Conservation (phyloP, 2,888 invertebrate genomes). For the Synergus japonicus region DNA sequence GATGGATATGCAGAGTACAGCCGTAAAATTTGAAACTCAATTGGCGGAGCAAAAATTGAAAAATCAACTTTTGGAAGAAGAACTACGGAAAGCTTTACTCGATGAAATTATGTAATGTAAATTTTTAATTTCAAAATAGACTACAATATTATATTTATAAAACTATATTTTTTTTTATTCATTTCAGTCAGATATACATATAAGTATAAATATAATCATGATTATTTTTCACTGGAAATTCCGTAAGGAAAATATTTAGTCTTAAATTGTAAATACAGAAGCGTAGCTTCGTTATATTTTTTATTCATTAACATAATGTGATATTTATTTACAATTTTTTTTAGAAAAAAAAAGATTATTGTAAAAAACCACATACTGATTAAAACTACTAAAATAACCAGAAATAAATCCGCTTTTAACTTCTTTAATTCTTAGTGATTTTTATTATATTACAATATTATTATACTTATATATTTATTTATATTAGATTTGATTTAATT, state of each 20-base stretch:
- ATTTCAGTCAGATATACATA: neutral
- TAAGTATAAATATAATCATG: neutral
- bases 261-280: neutral
- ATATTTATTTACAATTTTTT: no score
- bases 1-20: slow-evolving; percentile 56
- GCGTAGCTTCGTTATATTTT: neutral
- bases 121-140: neutral
- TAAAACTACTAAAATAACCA: no score
- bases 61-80: slow-evolving; percentile 78
- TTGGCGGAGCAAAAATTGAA: slow-evolving; percentile 78
- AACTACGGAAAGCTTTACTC: slow-evolving; percentile 77
- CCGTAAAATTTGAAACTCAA: slow-evolving; percentile 78
- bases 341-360: no score
- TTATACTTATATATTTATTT: no score
- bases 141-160: neutral
- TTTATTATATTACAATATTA: no score
- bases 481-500: no score
- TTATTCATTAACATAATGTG: no score
- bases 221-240: neutral
- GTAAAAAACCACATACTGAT: no score
- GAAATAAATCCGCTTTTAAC: no score
- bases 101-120: neutral
- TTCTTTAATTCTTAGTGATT: no score
- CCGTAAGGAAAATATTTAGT: neutral
- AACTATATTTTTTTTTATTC: neutral